phyloP scores from a whole-genome alignment of 2,113 vertebrate species.

The Silurus glanis region DNA sequence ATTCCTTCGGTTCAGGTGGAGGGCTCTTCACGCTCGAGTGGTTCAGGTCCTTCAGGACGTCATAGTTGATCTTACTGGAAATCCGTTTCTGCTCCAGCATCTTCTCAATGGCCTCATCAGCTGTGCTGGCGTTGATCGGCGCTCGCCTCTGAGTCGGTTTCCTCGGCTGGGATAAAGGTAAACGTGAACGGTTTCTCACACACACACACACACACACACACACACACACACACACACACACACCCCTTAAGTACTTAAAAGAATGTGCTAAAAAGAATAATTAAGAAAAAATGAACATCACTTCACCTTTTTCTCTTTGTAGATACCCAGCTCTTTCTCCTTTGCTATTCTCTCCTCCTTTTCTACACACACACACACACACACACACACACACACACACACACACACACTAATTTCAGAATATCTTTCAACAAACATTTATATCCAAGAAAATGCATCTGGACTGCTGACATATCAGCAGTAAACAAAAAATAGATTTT shows the following conservation, averaged over 20 bases:
- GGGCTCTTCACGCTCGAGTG: constrained; percentile 72
- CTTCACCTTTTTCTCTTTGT: constrained; percentile 92
- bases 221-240: background rate
- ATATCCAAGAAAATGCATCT: too few relatives aligned
- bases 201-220: background rate
- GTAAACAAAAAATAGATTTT: too few relatives aligned
- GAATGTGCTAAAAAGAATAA: background rate
- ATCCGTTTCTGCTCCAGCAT: constrained; percentile 97
- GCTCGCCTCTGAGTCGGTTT: constrained; percentile 70
- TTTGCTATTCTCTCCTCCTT: constrained; percentile 93
- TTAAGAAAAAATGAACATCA: background rate
- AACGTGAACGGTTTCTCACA: background rate
- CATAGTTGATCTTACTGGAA: constrained; percentile 98
- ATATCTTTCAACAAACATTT: background rate
- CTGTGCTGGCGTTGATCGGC: constrained; percentile 85
- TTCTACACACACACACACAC: constrained; percentile 69
- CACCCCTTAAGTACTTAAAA: background rate
- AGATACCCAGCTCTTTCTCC: constrained; percentile 93
- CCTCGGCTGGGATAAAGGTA: constrained; percentile 70
- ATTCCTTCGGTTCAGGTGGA: constrained; percentile 52
- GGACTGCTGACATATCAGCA: too few relatives aligned
- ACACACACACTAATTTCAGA: background rate
- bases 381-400: background rate
- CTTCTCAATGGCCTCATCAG: constrained; percentile 95
- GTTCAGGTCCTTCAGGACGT: constrained; percentile 90